Conservation (phyloP, 2,888 invertebrate species). For the Callyntrura guangdongensis region DNA sequence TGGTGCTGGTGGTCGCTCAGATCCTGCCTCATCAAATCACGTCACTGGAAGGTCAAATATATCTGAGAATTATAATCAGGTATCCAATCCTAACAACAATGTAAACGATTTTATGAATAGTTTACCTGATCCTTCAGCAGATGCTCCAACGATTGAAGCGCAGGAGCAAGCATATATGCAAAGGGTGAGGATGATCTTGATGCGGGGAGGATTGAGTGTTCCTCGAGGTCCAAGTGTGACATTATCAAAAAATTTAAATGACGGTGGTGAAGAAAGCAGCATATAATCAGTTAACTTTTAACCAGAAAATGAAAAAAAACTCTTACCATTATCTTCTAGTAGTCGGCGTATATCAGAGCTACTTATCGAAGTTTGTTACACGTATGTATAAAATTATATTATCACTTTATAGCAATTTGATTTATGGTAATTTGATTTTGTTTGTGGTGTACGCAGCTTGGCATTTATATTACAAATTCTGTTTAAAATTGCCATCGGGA, state of each 20-base stretch:
- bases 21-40: slow-evolving; percentile 53
- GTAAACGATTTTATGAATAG: slow-evolving; percentile 78
- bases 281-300: slow-evolving; percentile 65
- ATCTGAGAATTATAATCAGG: slow-evolving; percentile 76
- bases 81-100: slow-evolving; percentile 79
- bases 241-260: slow-evolving; percentile 79
- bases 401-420: neutral
- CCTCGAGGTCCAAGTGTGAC: slow-evolving; percentile 78
- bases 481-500: neutral
- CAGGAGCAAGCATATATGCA: slow-evolving; percentile 75
- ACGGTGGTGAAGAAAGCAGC: slow-evolving; percentile 76
- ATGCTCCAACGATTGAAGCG: slow-evolving; percentile 77
- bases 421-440: neutral
- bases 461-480: neutral
- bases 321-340: slow-evolving; percentile 36
- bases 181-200: slow-evolving; percentile 78
- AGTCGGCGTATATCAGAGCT: slow-evolving; percentile 56
- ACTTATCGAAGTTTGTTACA: slow-evolving; percentile 28
- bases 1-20: slow-evolving; percentile 47
- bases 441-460: slow-evolving; percentile 18
- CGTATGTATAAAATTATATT: slow-evolving; percentile 15
- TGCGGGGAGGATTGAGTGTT: slow-evolving; percentile 75
- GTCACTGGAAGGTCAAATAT: slow-evolving; percentile 60
- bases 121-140: slow-evolving; percentile 80
- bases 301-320: slow-evolving; percentile 19